Base-by-base conservation (phyloP, 2,113 vertebrate genomes). In the Pitta sordida region DNA sequence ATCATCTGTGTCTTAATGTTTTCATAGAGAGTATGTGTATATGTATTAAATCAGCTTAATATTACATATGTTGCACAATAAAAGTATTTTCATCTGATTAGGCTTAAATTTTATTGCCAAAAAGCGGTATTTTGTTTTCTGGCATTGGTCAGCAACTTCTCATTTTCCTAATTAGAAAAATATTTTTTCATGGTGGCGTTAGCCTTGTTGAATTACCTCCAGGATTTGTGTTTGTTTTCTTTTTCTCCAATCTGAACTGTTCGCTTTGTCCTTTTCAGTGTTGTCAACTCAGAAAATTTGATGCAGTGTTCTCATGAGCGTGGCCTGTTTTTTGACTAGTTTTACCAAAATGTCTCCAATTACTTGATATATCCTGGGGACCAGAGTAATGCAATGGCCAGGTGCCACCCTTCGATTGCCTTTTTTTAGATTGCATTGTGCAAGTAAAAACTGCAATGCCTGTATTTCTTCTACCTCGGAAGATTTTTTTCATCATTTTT, bases 111-210 rank as follows among this genome's bases (percentile, higher is more conserved):
- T 36, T 53, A n/a, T 90, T 85, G 80, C 95, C 93, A 93, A 94
- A 91, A 78, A 18, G 11, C 69, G 63, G 48, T 14, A 12, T 77
- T 95, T 90, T 70, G 37, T 90, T 90, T 94, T 93, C 86, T 96
- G 97, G 96, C 95, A 41, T 15, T 7, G 3, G 52, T 23, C 36
- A 43, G 83, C 12, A 65, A 59, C 36, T 91, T 93, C 63, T 91
- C n/a, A 65, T 93, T 82, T 90, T 92, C 83, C 89, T 96, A 97
- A 96, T 97, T 94, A 86, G 94, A 82, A 95, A 94, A 95, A 84
- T 89, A 93, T 91, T 94, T 91, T 91, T 83, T 56, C 48, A 23
- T 58, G 68, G 48, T 69, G 79, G 65, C 0, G 1, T 91, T 86
- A 43, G 34, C 36, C 41, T 10, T 7, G 27, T 17, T 75, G 92